Evolutionary conservation across 1,140 invertebrate species (phyloP).

Genomic region (Drosophila nigrodunni): DNA sequence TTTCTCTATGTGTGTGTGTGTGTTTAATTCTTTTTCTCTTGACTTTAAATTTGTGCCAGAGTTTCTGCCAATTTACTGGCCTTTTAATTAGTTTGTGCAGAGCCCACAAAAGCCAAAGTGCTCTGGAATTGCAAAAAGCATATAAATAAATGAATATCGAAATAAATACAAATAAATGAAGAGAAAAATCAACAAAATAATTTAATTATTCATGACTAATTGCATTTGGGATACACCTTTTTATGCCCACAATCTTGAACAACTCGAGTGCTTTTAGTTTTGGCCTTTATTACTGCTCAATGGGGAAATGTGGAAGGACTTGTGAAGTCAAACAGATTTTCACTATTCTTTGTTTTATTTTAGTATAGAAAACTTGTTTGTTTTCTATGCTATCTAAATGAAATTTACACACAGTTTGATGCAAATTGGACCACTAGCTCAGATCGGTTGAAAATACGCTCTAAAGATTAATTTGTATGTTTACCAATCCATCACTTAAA

Average conservation of each 20-base stretch:
- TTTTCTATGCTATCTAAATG: no score
- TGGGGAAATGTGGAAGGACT: no score
- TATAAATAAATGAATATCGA: constrained; percentile 9
- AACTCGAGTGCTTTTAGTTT: background rate
- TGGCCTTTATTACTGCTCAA: no score
- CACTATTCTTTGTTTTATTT: no score
- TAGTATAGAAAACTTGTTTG: no score
- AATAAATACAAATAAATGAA: constrained; percentile 42
- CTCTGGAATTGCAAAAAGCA: background rate
- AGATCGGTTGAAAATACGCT: no score
- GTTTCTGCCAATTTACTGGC: constrained; percentile 35
- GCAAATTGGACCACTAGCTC: no score
- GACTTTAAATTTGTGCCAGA: background rate
- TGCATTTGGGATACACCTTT: constrained; percentile 36
- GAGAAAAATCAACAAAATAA: constrained; percentile 40
- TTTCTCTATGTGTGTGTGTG: background rate
- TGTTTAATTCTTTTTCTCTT: constrained; percentile 50
- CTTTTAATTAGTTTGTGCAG: constrained; percentile 76
- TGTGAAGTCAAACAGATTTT: no score
- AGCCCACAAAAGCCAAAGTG: constrained; percentile 15
- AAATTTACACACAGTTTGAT: no score
- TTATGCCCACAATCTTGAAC: background rate
- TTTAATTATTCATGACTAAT: constrained; percentile 71
- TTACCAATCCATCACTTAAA: no score
- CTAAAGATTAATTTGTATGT: no score